Conservation (phyloP, 2,888 invertebrate genomes). For the Eumerus sabulonum region DNA sequence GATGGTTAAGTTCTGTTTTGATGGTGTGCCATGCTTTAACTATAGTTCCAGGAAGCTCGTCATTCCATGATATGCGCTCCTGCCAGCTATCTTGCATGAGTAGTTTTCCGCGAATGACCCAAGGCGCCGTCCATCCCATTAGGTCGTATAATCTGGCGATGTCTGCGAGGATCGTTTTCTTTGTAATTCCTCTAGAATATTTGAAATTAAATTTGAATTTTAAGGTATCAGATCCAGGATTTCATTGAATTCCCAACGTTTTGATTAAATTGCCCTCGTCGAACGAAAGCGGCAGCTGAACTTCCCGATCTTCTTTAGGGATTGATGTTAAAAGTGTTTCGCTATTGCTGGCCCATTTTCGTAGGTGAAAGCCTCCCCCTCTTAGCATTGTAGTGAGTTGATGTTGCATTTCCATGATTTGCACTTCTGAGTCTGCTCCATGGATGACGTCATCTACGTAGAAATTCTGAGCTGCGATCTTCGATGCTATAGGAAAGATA, state of each 20-base stretch:
- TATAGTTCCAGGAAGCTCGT: neutral
- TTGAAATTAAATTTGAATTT: neutral
- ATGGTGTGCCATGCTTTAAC: neutral
- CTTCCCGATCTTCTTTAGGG: neutral
- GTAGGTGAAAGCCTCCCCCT: constrained; percentile 10
- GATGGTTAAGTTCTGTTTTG: neutral
- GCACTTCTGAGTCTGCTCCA: constrained; percentile 2
- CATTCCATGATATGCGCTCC: constrained; percentile 5
- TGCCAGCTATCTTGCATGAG: constrained; percentile 28
- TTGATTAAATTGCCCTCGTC: neutral
- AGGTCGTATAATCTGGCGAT: neutral
- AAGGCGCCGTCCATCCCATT: constrained; percentile 17
- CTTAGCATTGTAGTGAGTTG: constrained; percentile 1
- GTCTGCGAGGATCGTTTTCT: neutral
- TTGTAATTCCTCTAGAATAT: neutral
- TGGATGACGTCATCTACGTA: neutral
- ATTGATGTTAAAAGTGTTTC: neutral
- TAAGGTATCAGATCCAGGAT: neutral
- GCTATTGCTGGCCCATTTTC: constrained; percentile 16
- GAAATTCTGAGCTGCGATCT: neutral
- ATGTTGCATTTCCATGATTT: constrained; percentile 4
- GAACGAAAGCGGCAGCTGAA: neutral
- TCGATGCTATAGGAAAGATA: too few species aligned
- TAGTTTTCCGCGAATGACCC: neutral
- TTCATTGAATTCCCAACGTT: constrained; percentile 7